Conservation (phyloP, 2,113 vertebrate species). For the Hydropotes inermis region DNA sequence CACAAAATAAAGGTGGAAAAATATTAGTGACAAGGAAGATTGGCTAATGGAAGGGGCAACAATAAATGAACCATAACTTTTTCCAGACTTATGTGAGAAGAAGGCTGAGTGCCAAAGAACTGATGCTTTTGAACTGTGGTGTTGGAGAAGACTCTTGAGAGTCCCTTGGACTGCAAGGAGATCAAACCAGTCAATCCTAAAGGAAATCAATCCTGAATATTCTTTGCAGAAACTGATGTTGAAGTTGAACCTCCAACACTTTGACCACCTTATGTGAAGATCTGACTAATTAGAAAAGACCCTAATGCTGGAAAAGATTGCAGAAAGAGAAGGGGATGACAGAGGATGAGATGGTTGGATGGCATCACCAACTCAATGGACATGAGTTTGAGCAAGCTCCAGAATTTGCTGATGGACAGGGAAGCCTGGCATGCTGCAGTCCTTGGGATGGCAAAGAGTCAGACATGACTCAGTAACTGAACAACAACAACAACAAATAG, state of each 20-base stretch:
- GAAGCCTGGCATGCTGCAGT: neutral
- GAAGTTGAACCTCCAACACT: neutral
- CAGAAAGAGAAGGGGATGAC: neutral
- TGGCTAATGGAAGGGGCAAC: neutral
- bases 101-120: neutral
- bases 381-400: neutral
- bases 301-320: neutral
- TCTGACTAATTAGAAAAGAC: neutral
- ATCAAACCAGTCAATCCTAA: neutral
- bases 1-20: neutral
- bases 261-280: neutral
- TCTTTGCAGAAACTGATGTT: neutral
- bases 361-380: neutral
- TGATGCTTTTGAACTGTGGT: neutral
- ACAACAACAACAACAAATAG: neutral
- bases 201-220: neutral
- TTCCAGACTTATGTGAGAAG: neutral
- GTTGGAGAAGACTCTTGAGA: neutral
- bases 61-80: neutral
- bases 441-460: neutral
- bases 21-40: neutral
- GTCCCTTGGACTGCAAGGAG: neutral
- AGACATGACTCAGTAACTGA: neutral
- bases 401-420: neutral
- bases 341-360: neutral